Evolutionary conservation across 2,888 invertebrate genomes (phyloP), one percentile per base, ranked within the genome.

Genomic region (Lasioglossum morio): DNA sequence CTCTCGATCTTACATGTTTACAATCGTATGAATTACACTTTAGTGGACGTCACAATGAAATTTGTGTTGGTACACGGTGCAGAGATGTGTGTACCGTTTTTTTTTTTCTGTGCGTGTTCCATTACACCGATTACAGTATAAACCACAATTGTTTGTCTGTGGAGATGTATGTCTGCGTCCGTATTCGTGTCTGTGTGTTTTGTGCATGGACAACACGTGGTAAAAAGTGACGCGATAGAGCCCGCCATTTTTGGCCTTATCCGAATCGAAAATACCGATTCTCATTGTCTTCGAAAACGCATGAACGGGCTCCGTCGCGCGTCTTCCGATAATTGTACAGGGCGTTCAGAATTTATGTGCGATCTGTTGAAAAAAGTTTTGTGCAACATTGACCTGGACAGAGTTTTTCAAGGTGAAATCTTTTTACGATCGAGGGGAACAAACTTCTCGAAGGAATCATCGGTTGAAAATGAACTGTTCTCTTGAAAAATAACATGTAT

Each of bases 11-110:
- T 89, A 90, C 86, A 88, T 86, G 86, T 89, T 87, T 90, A 90
- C 90, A 84, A 89, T 90, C 90, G 89, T 85, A 89, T 83, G 82
- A 84, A 84, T 89, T 92, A 90, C 89, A 90, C 91, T 77, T 77
- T 90, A 92, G 91, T 92, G 92, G 92, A 92, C 92, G 92, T 92
- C 92, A 92, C 91, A 91, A 91, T 91, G 90, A 90, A 88, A 89
- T 86, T 92, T 87, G 88, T 82, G 89, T 88, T 82, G 85, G 87
- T 91, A 88, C 77, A 88, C 87, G 87, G 91, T 92, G 92, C 92
- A 89, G 81, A 89, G 57, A 81, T 75, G 77, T 72, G 75, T 86
- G 70, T 75, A 79, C 60, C 46, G 86, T 76, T 1, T 34, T 34
- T 34, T 34, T 34, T 79, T 72, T 78, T 79, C 82, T 72, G 40